Evolutionary conservation across 2,113 vertebrate genomes (phyloP), one percentile per base, ranked within the genome.

Genomic region (Heloderma charlesbogerti): DNA sequence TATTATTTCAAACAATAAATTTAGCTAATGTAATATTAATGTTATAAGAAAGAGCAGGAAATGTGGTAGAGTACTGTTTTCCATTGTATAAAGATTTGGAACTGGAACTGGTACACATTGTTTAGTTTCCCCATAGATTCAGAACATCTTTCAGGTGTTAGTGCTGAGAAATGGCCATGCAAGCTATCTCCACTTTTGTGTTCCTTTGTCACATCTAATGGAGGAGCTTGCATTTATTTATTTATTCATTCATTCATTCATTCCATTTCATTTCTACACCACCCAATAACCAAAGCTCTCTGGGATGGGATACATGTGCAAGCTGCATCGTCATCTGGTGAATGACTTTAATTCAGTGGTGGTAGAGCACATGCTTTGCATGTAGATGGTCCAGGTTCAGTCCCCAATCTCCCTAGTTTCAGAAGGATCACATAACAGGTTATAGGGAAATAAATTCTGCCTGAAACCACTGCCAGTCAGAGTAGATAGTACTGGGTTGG

Each of bases 1-100:
- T 67, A 27, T 40, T 18, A 84, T 80, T 89, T 1, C 6, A 6
- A 72, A 92, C 0, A 89, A 48, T 54, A 48, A 0, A 86, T 80
- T 86, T 34, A 72, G 13, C n/a, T 83, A 40, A 89, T 80, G 29
- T 25, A 81, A 66, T 88, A 69, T 88, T 77, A 63, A 78, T 34
- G 15, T 3, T 75, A 18, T 15, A 79, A 9, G 57, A 45, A 79
- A 18, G 31, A 66, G 40, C 31, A 63, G 37, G 86, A 45, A 78
- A 78, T 78, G 37, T 34, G 57, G 37, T 43, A 66, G 31, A 18
- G 16, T 29, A 25, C 29, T 71, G 29, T 22, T 51, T 13, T 22
- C 16, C 34, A 37, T 69, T 57, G 25, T 29, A 54, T 51, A 57
- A 75, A 57, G 34, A 72, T 6, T 25, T 6, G 20, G 84, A 25